Conservation (phyloP, 1,140 invertebrate species). For the Listronotus oregonensis region DNA sequence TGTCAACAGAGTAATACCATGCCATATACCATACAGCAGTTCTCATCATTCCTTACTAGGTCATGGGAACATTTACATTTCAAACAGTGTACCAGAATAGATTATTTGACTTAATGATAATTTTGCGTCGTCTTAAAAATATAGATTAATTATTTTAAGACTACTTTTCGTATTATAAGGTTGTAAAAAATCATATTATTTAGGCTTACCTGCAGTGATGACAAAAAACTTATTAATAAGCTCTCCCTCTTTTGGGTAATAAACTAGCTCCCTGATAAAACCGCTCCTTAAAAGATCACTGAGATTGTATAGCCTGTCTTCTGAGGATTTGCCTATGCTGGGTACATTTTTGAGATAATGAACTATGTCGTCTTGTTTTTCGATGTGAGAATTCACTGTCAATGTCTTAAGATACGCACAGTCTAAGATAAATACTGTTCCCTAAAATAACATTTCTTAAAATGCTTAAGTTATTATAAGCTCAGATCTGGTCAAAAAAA, state of each 20-base stretch:
- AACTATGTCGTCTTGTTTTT: constrained; percentile 80
- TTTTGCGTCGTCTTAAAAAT: no score
- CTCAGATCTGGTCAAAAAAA: no score
- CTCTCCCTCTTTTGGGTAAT: constrained; percentile 78
- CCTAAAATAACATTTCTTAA: constrained; percentile 52
- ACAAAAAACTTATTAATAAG: constrained; percentile 95
- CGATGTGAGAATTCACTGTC: constrained; percentile 80
- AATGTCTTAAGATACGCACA: constrained; percentile 84
- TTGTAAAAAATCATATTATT: constrained; percentile 64
- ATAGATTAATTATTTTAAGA: no score
- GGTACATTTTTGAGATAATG: constrained; percentile 83
- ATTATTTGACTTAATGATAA: no score
- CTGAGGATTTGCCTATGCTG: constrained; percentile 76
- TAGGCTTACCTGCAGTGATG: constrained; percentile 79
- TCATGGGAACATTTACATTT: no score
- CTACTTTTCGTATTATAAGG: no score
- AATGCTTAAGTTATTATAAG: no score
- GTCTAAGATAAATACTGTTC: constrained; percentile 86
- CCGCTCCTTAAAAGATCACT: constrained; percentile 84
- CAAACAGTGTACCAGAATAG: no score
- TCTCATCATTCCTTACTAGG: no score
- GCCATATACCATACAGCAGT: no score
- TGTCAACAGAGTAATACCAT: no score
- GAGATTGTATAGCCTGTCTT: constrained; percentile 81
- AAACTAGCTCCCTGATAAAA: constrained; percentile 86